Base-by-base conservation (phyloP, 1,140 invertebrate species). In the Drosophila erecta region DNA sequence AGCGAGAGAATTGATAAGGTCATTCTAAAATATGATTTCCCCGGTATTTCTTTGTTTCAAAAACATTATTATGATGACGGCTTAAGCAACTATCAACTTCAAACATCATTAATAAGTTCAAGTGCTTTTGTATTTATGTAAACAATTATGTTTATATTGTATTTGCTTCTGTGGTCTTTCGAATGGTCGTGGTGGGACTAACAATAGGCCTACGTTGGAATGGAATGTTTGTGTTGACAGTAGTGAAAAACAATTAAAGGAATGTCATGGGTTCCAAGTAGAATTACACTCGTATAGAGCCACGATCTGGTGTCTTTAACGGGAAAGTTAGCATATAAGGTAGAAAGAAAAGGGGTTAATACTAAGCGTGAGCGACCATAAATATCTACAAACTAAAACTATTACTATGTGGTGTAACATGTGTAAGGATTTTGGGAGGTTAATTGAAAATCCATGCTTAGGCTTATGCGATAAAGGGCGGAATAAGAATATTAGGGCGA, bases 311-410 rank as follows among this genome's bases (percentile, higher is more conserved):
- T 30, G 27, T 30, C 30, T 30, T 30, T 30, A 30, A 30, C 7
- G 30, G 30, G 35, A 27, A 38, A 56, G 22, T 50, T 17, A 58
- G 20, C 24, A 54, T 40, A 47, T n/a, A n/a, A 4, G 33, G 5
- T 24, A 33, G 6, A 51, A 35, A 57, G 3, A 27, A 11, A 10
- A 50, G n/a, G 55, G 71, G 58, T 78, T 84, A 83, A 84, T 83
- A 84, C 80, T 83, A 84, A 61, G 57, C 61, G 60, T 41, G 60
- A 54, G 49, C 46, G 64, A 69, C 57, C 46, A 81, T 83, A 83
- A 81, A 78, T 83, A 83, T 72, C 56, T 65, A 79, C 50, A 69
- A 69, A 24, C 43, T 76, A 72, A 38, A 46, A 57, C 71, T 76
- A 61, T 27, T 22, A 17, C 64, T 69, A 66, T 35, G 27, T 54